A percentile compares a stretch with the other conserved stretches of the same genome.
phyloP scores from a whole-genome alignment of 2,797 vertebrate genomes.

The Sciurus carolinensis region DNA sequence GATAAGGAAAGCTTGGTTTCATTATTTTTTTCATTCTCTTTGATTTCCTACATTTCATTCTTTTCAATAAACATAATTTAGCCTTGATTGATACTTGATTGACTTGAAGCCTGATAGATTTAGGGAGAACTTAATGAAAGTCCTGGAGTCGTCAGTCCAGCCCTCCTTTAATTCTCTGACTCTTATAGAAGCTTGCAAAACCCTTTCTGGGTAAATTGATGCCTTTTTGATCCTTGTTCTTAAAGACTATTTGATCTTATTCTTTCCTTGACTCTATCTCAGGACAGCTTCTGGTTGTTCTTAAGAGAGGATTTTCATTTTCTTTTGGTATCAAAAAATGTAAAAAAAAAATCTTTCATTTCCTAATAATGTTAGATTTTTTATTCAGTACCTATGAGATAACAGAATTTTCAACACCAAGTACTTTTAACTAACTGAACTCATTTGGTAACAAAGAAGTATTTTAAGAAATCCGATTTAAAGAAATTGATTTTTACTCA shows the following conservation, averaged over 20 bases:
- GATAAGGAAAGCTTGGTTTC: neutral
- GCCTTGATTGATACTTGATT: neutral
- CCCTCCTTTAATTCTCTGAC: neutral
- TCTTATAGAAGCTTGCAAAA: neutral
- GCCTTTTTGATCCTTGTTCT: slow-evolving; percentile 66
- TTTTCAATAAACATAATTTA: slow-evolving; percentile 4
- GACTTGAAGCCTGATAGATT: neutral
- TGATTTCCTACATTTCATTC: neutral
- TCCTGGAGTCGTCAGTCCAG: neutral
- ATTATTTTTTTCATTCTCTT: slow-evolving; percentile 39
- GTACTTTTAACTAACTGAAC: slow-evolving; percentile 47
- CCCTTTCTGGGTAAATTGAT: slow-evolving; percentile 14
- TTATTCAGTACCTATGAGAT: slow-evolving; percentile 52
- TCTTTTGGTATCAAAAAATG: slow-evolving; percentile 66
- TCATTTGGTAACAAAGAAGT: slow-evolving; percentile 53
- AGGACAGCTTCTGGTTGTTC: slow-evolving; percentile 20
- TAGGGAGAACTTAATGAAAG: slow-evolving; percentile 25
- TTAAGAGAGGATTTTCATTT: slow-evolving; percentile 62
- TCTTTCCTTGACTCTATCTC: slow-evolving; percentile 65
- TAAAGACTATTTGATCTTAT: slow-evolving; percentile 67
- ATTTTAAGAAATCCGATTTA: neutral
- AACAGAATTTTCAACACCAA: slow-evolving; percentile 39
- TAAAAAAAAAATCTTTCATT: slow-evolving; percentile 72
- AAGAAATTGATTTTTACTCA: slow-evolving; percentile 24
- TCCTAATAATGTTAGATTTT: slow-evolving; percentile 64